phyloP scores from a whole-genome alignment of 2,888 invertebrate genomes.

The Euplexia lucipara region DNA sequence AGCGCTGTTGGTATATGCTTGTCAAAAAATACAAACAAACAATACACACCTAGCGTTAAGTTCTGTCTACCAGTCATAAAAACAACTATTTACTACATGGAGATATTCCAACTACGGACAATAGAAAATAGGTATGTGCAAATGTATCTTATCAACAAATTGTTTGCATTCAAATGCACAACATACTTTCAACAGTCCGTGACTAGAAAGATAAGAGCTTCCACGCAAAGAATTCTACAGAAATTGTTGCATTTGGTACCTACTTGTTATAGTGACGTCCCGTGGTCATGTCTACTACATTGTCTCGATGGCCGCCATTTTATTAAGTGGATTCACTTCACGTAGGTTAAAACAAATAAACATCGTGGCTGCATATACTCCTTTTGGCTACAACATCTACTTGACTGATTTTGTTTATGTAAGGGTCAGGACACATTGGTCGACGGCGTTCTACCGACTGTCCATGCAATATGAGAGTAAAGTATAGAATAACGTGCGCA shows the following conservation, averaged over 20 bases:
- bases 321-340: constrained; percentile 25
- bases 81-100: constrained; percentile 32
- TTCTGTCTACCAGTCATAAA: constrained; percentile 21
- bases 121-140: constrained; percentile 16
- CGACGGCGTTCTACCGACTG: too few relatives aligned
- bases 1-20: too few relatives aligned
- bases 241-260: constrained; percentile 13
- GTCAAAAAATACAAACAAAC: too few relatives aligned
- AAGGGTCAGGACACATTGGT: too few relatives aligned
- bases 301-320: constrained; percentile 32
- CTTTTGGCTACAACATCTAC: not conserved
- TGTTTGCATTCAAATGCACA: constrained; percentile 45
- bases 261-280: constrained; percentile 33
- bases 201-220: constrained; percentile 41
- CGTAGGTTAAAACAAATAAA: constrained; percentile 18
- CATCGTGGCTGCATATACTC: not conserved
- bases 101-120: constrained; percentile 27
- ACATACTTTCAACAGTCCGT: constrained; percentile 40
- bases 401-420: not conserved
- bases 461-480: too few relatives aligned
- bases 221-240: constrained; percentile 21
- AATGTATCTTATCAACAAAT: constrained; percentile 48
- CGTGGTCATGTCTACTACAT: constrained; percentile 31
- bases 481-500: too few relatives aligned
- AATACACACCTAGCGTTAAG: not conserved